Evolutionary conservation across 2,888 invertebrate species (phyloP), one percentile per base, ranked within the genome.

Genomic region (Ellobium chinense): DNA sequence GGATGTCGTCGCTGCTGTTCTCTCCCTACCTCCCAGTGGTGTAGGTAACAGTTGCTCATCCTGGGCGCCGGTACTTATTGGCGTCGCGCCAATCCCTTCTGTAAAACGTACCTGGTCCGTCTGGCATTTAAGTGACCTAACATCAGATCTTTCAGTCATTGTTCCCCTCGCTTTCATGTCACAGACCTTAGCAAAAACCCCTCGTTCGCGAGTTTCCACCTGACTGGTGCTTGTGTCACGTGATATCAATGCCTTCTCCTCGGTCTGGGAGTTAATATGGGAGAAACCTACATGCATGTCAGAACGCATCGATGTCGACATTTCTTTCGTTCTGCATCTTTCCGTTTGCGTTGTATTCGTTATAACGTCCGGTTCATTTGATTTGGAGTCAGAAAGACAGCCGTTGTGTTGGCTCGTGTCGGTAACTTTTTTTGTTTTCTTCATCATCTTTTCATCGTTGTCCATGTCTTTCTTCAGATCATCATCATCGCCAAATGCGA

Each of bases 121-220:
- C 76, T 87, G 85, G n/a, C 68, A 81, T 56, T 82, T 83, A 34
- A 80, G 70, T 34, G 83, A 72, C 37, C 83, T 60, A 7, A 79
- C 76, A 56, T 82, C 79, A 0, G 60, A 24, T n/a, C 56, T 24
- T 24, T 84, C 84, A 12, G 87, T 85, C 84, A 84, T 84, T 31
- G 84, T 83, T 56, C 86, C 87, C 24, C 74, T 81, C 4, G 82
- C 75, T 78, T 81, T 82, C 21, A 80, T 58, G n/a, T 82, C 81
- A 1, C 54, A 21, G 7, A 34, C 56, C n/a, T 65, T 66, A 0
- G 77, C 78, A 18, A 46, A 54, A 21, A 78, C 63, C 18, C 83
- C 83, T 29, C 75, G 75, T 14, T 82, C 82, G 3, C 80, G 27
- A 1, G 80, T 80, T 56, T 78, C 82, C 7, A 68, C 37, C 1